phyloP scores from a whole-genome alignment of 2,797 vertebrate genomes.

The Sternarchorhynchus goeldii region DNA sequence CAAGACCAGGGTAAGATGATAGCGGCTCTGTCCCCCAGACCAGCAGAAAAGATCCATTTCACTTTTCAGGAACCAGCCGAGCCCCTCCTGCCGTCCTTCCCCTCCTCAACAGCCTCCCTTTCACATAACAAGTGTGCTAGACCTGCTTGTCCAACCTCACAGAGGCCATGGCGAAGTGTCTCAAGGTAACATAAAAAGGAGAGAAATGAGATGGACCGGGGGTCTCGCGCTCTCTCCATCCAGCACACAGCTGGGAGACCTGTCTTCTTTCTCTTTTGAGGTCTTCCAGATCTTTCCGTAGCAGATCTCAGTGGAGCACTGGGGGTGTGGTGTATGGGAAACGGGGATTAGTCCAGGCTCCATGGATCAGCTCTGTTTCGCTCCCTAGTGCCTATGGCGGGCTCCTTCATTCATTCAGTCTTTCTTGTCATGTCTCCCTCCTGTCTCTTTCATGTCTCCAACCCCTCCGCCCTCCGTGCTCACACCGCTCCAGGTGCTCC shows the following conservation, averaged over 20 bases:
- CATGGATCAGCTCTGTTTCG: conserved; percentile 14
- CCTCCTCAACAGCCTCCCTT: conserved; percentile 27
- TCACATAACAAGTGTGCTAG: conserved; percentile 3
- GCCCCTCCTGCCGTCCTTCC: too few species aligned
- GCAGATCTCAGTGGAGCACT: conserved; percentile 36
- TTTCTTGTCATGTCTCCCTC: neutral
- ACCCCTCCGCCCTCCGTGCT: neutral
- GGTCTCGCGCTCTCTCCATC: conserved; percentile 18
- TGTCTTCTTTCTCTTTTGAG: conserved; percentile 37
- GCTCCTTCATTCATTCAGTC: conserved; percentile 17
- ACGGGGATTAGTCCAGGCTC: conserved; percentile 26
- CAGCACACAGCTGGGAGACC: conserved; percentile 17
- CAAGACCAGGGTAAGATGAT: conserved; percentile 7
- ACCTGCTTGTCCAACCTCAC: conserved; percentile 13
- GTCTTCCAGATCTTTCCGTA: conserved; percentile 37
- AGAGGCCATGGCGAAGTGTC: conserved; percentile 22
- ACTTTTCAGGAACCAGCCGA: conserved; percentile 17
- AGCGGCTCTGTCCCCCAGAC: neutral
- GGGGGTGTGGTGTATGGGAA: conserved; percentile 19
- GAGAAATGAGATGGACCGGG: conserved; percentile 27
- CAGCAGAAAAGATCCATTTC: conserved; percentile 29
- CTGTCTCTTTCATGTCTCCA: neutral
- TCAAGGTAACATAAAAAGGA: conserved; percentile 18
- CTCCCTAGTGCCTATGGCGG: conserved; percentile 10
- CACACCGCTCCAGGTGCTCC: neutral